Percentiles rank a stretch among this genome's conserved stretches.
phyloP scores from a whole-genome alignment of 2,888 invertebrate genomes.

The Vannuccia rotundouncinata region DNA sequence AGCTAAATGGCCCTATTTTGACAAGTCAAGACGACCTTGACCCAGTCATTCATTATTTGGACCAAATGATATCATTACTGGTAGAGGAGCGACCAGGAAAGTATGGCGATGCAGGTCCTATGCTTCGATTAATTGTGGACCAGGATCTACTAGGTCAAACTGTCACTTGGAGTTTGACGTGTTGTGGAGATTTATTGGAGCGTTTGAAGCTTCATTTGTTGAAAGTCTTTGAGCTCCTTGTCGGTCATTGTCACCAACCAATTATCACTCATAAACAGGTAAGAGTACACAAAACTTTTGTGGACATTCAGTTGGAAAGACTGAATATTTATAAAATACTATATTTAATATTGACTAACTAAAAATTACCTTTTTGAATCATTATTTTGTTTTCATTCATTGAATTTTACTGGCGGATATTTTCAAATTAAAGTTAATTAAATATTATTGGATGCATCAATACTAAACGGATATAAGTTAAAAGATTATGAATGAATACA shows the following conservation, averaged over 20 bases:
- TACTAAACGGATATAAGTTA: no score
- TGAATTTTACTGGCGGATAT: no score
- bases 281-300: no score
- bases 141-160: constrained; percentile 79
- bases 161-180: constrained; percentile 75
- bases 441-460: no score
- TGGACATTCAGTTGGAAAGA: no score
- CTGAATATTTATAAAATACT: no score
- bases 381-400: no score
- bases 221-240: not conserved
- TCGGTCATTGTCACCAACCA: not conserved
- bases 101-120: constrained; percentile 58
- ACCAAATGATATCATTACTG: constrained; percentile 78
- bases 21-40: constrained; percentile 68
- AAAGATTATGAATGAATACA: no score
- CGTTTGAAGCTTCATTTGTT: constrained; percentile 17
- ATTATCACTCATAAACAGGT: not conserved
- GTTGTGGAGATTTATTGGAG: constrained; percentile 48
- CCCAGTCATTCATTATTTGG: constrained; percentile 80
- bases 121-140: constrained; percentile 73
- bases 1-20: constrained; percentile 62
- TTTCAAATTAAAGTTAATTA: no score
- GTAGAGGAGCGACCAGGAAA: constrained; percentile 63
- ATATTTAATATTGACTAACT: no score
- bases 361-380: no score